A percentile compares a stretch with the other conserved stretches of the same genome.
Evolutionary conservation across 2,888 invertebrate species (phyloP).

Genomic region (Isotomurus palustris): DNA sequence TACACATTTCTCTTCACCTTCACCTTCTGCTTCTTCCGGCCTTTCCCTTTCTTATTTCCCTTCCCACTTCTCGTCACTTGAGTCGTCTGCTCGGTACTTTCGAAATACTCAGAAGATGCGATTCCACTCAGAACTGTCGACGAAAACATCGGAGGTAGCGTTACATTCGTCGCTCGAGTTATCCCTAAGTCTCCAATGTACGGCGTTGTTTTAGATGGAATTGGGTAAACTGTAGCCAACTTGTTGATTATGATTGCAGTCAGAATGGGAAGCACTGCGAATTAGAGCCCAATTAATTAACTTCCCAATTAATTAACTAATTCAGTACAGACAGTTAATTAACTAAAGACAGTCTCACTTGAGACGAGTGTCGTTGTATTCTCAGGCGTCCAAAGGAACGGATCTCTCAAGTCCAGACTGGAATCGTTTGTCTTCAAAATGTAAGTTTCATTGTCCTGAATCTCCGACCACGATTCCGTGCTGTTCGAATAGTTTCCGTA

Average conservation of each 20-base stretch:
- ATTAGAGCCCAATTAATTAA: not conserved
- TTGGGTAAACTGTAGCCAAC: conserved; percentile 25
- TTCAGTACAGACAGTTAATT: not conserved
- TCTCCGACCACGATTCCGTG: conserved; percentile 34
- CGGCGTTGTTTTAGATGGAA: conserved; percentile 34
- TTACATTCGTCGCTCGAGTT: conserved; percentile 31
- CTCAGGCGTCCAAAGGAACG: conserved; percentile 32
- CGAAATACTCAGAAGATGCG: conserved; percentile 8
- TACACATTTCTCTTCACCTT: not conserved
- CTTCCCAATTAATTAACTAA: not conserved
- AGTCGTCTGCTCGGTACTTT: not conserved
- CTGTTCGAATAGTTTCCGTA: no score
- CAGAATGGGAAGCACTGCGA: conserved; percentile 35
- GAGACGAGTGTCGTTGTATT: conserved; percentile 29
- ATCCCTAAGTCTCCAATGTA: conserved; percentile 24
- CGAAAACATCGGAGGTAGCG: conserved; percentile 12
- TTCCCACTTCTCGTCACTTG: conserved; percentile 6
- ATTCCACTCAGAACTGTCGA: conserved; percentile 15
- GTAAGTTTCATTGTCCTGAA: conserved; percentile 43
- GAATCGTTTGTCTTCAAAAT: conserved; percentile 39
- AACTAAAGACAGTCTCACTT: conserved; percentile 14
- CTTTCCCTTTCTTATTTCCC: conserved; percentile 6
- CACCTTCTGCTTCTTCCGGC: conserved; percentile 5
- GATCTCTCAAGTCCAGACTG: conserved; percentile 34
- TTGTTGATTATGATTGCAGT: conserved; percentile 33